Percentiles rank a stretch among this genome's conserved stretches.
Conservation (phyloP, 1,140 invertebrate genomes). For the Diachasma alloeum region DNA sequence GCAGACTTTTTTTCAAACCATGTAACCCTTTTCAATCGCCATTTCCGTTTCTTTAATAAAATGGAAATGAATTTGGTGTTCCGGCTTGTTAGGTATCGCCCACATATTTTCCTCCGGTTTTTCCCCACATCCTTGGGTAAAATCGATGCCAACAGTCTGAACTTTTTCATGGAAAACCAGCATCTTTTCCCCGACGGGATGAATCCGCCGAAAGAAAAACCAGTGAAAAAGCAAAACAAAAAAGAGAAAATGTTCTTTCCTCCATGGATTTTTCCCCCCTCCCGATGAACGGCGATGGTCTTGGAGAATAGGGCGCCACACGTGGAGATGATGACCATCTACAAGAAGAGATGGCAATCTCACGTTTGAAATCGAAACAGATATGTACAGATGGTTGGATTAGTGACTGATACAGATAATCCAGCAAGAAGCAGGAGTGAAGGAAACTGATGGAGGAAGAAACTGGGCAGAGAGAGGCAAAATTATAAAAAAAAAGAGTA, state of each 20-base stretch:
- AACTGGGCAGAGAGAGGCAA: background rate
- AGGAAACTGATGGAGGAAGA: background rate
- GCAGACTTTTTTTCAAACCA: background rate
- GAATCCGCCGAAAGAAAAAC: no score
- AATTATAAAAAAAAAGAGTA: background rate
- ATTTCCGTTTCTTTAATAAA: slow-evolving; percentile 17
- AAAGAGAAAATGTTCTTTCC: no score
- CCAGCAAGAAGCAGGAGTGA: background rate
- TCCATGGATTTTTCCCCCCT: no score
- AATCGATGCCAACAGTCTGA: background rate
- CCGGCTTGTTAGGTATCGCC: slow-evolving; percentile 1
- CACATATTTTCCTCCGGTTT: background rate
- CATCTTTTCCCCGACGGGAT: no score
- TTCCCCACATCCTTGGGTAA: background rate
- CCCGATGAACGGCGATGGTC: no score
- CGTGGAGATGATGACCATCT: background rate
- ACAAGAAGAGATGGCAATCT: background rate
- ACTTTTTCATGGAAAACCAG: no score
- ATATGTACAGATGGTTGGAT: background rate
- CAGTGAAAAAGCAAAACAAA: no score
- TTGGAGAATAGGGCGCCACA: background rate
- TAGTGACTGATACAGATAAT: no score
- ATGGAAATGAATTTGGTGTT: slow-evolving; percentile 20
- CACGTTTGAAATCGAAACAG: background rate
- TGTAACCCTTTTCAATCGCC: background rate